phyloP scores from a whole-genome alignment of 2,113 vertebrate genomes.

The Engraulis encrasicolus region DNA sequence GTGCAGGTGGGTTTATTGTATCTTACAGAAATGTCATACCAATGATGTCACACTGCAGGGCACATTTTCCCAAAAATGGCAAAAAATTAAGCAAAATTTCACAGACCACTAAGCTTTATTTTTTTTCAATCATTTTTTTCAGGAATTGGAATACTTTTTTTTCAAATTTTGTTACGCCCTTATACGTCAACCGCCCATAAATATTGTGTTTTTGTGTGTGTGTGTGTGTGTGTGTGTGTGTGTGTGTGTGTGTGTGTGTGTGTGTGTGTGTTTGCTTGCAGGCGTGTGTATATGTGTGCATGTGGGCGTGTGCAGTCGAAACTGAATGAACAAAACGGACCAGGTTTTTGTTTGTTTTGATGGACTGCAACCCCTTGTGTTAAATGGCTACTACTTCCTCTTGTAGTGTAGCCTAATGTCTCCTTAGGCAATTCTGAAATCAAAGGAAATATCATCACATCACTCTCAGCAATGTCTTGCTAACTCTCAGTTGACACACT shows the following conservation, averaged over 20 bases:
- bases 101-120: no score
- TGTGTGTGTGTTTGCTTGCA: background rate
- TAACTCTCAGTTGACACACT: background rate
- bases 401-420: background rate
- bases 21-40: no score
- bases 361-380: background rate
- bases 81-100: no score
- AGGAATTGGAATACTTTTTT: no score
- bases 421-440: background rate
- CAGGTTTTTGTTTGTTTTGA: slow-evolving; percentile 52
- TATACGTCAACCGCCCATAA: no score
- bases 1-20: no score
- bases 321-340: slow-evolving; percentile 58
- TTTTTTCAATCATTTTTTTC: no score
- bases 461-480: background rate
- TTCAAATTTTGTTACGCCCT: no score
- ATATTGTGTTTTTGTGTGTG: no score
- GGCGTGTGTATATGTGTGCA: background rate
- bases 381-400: background rate
- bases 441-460: background rate
- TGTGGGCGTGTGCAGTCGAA: background rate
- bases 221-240: background rate
- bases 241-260: background rate
- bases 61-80: no score
- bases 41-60: no score